Percentiles rank a stretch among this genome's conserved stretches.
These are phyloP conservation scores for Leucophenga varia DNA, from an alignment of 1,140 invertebrate species.

Conservation along the genomic window DNA sequence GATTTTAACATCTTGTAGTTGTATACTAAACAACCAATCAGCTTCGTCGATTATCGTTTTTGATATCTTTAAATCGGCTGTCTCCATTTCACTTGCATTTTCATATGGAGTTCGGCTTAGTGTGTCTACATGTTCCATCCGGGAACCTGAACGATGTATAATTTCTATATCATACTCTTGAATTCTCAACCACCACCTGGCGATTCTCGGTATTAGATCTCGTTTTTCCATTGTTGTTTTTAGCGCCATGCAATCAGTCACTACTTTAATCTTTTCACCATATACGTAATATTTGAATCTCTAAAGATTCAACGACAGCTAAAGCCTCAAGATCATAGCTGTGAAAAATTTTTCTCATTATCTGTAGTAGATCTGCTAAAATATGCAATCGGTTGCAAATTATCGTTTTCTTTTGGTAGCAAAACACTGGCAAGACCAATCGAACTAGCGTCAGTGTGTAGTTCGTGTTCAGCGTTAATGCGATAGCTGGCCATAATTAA, in stretches of 20 bases:
- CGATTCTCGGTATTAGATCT: constrained; percentile 30
- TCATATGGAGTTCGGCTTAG: constrained; percentile 9
- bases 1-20: background rate
- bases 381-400: constrained; percentile 3
- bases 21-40: constrained; percentile 2
- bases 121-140: constrained; percentile 16
- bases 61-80: constrained; percentile 1
- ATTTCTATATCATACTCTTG: constrained; percentile 17
- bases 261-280: constrained; percentile 47
- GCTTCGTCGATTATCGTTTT: background rate
- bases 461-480: constrained; percentile 25
- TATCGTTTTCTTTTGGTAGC: constrained; percentile 5
- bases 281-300: constrained; percentile 54
- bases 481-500: constrained; percentile 19
- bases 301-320: constrained; percentile 54
- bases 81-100: constrained; percentile 1
- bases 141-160: constrained; percentile 7
- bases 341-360: constrained; percentile 50
- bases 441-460: constrained; percentile 36
- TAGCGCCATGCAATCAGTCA: constrained; percentile 30
- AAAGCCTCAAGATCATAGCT: constrained; percentile 57
- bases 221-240: constrained; percentile 21
- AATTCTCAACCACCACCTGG: constrained; percentile 27
- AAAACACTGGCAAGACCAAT: background rate
- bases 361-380: constrained; percentile 41